phyloP scores from a whole-genome alignment of 2,797 vertebrate genomes.

The Argyrosomus regius region DNA sequence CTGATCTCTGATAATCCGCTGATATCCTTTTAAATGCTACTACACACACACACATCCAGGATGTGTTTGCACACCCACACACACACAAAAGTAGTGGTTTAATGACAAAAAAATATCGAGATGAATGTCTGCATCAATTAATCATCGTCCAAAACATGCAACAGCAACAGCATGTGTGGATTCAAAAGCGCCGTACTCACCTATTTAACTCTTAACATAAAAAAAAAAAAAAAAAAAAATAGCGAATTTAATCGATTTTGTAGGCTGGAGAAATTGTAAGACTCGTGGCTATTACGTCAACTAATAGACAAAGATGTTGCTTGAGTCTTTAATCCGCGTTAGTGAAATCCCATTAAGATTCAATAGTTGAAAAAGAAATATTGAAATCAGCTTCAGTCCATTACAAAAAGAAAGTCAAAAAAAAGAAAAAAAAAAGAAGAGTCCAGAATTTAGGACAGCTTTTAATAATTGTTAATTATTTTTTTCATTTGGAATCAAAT shows the following conservation, averaged over 20 bases:
- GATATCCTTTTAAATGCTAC: slow-evolving; percentile 37
- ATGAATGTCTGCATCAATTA: slow-evolving; percentile 28
- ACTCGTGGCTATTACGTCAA: slow-evolving; percentile 66
- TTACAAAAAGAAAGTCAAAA: slow-evolving; percentile 64
- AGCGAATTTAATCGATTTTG: slow-evolving; percentile 61
- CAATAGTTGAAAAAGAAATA: slow-evolving; percentile 77
- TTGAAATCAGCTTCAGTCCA: slow-evolving; percentile 80
- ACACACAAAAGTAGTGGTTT: slow-evolving; percentile 16
- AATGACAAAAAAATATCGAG: slow-evolving; percentile 15
- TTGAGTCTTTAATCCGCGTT: slow-evolving; percentile 81
- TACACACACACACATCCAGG: slow-evolving; percentile 28
- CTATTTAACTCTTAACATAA: slow-evolving; percentile 75
- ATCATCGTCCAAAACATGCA: slow-evolving; percentile 59
- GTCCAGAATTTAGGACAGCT: slow-evolving; percentile 69
- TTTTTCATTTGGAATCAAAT: slow-evolving; percentile 73
- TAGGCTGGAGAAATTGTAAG: slow-evolving; percentile 66
- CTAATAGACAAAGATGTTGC: slow-evolving; percentile 74
- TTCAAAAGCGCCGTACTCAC: slow-evolving; percentile 78
- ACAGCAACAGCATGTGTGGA: slow-evolving; percentile 63
- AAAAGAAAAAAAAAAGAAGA: slow-evolving; percentile 28
- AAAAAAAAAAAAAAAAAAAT: slow-evolving; percentile 43
- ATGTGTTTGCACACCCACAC: slow-evolving; percentile 27
- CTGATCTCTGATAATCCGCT: slow-evolving; percentile 54
- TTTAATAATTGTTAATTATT: slow-evolving; percentile 64
- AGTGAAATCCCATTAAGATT: slow-evolving; percentile 84